These are phyloP conservation scores for Malacoraja senta DNA, from an alignment of 2,797 vertebrate species.

Conservation along the genomic window DNA sequence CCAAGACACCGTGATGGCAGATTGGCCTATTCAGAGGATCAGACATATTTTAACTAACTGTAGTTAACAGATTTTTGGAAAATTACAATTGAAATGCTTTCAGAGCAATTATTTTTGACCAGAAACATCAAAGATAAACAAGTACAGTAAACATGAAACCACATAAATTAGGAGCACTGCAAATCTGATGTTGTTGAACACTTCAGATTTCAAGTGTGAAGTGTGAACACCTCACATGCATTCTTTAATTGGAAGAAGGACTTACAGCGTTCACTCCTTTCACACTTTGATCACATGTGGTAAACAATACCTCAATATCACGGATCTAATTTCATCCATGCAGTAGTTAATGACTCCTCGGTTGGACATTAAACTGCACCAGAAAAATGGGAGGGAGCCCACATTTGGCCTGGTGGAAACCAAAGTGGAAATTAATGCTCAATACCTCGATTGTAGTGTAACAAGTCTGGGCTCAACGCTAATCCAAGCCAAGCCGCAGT, in stretches of 20 bases:
- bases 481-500: too few relatives aligned
- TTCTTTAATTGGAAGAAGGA: neutral
- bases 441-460: too few relatives aligned
- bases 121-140: neutral
- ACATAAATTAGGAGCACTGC: neutral
- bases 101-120: neutral
- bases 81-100: neutral
- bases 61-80: neutral
- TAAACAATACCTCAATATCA: neutral
- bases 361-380: too few relatives aligned
- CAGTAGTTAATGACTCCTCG: neutral
- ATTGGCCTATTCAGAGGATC: slow-evolving; percentile 36
- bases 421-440: too few relatives aligned
- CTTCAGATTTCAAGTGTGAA: neutral
- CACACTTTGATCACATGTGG: neutral
- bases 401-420: too few relatives aligned
- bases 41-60: neutral
- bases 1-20: slow-evolving; percentile 49
- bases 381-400: too few relatives aligned
- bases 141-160: neutral
- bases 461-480: too few relatives aligned
- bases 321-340: neutral
- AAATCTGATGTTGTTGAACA: neutral
- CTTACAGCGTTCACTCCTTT: neutral
- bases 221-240: neutral